Evolutionary conservation across 2,888 invertebrate species (phyloP).

Genomic region (Hedychridium roseum): DNA sequence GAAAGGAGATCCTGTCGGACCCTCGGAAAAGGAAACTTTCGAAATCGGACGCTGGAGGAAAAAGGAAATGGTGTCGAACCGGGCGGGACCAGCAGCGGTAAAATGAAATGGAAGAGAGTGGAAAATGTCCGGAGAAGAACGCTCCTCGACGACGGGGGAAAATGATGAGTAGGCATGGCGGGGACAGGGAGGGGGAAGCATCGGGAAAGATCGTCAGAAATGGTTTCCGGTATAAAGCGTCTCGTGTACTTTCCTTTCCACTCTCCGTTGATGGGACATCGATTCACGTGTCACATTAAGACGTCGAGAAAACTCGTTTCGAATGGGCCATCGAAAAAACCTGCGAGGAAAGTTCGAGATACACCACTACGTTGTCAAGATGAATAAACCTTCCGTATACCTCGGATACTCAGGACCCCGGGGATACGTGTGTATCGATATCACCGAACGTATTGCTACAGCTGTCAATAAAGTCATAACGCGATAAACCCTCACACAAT

Average conservation of each 20-base stretch:
- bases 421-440: too few relatives aligned
- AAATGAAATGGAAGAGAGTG: neutral
- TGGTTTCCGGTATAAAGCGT: constrained; percentile 11
- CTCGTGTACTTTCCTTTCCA: constrained; percentile 9
- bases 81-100: neutral
- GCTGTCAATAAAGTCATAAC: too few relatives aligned
- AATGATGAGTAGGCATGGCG: neutral
- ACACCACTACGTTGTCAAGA: constrained; percentile 24
- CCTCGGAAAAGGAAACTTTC: neutral
- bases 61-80: neutral
- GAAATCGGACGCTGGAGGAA: neutral
- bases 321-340: neutral
- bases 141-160: neutral
- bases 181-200: neutral
- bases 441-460: too few relatives aligned
- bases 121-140: constrained; percentile 5
- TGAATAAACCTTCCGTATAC: too few relatives aligned
- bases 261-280: constrained; percentile 25
- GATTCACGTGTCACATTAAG: constrained; percentile 25
- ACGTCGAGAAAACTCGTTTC: constrained; percentile 13
- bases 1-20: neutral
- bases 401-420: too few relatives aligned
- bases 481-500: too few relatives aligned
- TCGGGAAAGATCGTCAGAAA: constrained; percentile 10
- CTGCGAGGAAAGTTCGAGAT: too few relatives aligned